These are phyloP conservation scores for Laticauda colubrina DNA, from an alignment of 2,113 vertebrate genomes.

Conservation along the genomic window DNA sequence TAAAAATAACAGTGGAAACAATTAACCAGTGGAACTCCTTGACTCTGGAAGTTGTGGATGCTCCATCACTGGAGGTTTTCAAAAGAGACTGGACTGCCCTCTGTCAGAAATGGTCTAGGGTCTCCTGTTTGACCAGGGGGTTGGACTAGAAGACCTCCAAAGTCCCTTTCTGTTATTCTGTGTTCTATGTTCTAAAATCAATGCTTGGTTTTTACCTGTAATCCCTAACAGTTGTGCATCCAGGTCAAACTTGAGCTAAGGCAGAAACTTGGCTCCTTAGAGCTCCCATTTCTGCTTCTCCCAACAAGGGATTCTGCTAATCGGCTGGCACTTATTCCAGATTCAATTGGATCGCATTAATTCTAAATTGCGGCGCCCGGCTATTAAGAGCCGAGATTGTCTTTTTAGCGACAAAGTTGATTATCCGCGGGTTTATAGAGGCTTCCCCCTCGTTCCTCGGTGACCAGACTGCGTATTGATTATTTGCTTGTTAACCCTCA, in stretches of 20 bases:
- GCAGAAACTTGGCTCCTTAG: neutral
- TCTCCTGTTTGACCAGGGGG: too few species aligned
- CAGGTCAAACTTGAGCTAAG: neutral
- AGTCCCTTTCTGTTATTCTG: too few species aligned
- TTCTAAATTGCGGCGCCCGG: slow-evolving; percentile 49
- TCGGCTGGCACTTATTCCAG: slow-evolving; percentile 29
- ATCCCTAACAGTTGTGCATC: neutral
- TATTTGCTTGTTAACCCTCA: slow-evolving; percentile 63
- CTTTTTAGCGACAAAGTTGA: slow-evolving; percentile 53
- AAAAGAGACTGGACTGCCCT: too few species aligned
- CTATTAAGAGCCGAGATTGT: slow-evolving; percentile 58
- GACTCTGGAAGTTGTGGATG: too few species aligned
- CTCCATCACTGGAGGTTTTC: too few species aligned
- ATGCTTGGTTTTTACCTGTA: neutral
- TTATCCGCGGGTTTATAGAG: slow-evolving; percentile 58
- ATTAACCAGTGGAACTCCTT: too few species aligned
- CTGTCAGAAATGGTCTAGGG: too few species aligned
- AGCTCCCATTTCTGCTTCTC: neutral
- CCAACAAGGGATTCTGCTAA: neutral
- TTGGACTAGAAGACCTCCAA: too few species aligned
- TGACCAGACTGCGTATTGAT: slow-evolving; percentile 56
- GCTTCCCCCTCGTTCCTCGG: slow-evolving; percentile 57
- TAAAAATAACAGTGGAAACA: too few species aligned
- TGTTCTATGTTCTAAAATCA: too few species aligned
- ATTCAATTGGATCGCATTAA: slow-evolving; percentile 44